A percentile compares a stretch with the other conserved stretches of the same genome.
These are phyloP conservation scores for Fratercula arctica DNA, from an alignment of 2,797 vertebrate species.

Conservation along the genomic window DNA sequence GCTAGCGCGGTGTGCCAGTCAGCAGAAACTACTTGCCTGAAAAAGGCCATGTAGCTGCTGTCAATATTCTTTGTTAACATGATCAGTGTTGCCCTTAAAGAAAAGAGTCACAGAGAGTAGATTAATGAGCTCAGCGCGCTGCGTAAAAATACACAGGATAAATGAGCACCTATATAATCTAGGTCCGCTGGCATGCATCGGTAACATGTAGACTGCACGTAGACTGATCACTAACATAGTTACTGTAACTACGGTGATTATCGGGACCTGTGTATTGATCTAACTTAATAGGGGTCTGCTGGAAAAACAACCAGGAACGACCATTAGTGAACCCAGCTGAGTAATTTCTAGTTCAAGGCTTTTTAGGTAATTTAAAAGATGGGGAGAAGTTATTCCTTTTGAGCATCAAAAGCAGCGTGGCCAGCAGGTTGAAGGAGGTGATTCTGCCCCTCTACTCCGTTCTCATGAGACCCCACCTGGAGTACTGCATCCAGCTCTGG, in stretches of 20 bases:
- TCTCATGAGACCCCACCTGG: background rate
- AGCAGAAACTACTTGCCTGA: background rate
- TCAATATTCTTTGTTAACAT: background rate
- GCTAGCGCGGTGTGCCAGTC: background rate
- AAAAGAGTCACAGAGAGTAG: background rate
- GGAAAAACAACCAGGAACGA: background rate
- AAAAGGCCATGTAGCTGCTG: background rate
- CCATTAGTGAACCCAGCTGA: background rate
- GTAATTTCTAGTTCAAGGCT: background rate
- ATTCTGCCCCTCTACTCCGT: accelerated
- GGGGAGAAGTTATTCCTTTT: background rate
- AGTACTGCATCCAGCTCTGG: background rate
- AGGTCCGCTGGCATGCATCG: background rate
- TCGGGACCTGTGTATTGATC: background rate
- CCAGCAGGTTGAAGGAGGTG: background rate
- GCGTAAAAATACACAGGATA: background rate
- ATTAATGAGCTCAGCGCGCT: background rate
- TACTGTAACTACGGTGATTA: background rate
- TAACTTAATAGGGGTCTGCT: background rate
- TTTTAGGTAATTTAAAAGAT: background rate
- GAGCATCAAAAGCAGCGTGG: background rate
- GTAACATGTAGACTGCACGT: background rate
- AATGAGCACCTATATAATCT: background rate
- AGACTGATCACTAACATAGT: background rate
- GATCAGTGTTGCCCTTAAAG: background rate